phyloP scores from a whole-genome alignment of 2,888 invertebrate genomes.

The Drosophila conformis region DNA sequence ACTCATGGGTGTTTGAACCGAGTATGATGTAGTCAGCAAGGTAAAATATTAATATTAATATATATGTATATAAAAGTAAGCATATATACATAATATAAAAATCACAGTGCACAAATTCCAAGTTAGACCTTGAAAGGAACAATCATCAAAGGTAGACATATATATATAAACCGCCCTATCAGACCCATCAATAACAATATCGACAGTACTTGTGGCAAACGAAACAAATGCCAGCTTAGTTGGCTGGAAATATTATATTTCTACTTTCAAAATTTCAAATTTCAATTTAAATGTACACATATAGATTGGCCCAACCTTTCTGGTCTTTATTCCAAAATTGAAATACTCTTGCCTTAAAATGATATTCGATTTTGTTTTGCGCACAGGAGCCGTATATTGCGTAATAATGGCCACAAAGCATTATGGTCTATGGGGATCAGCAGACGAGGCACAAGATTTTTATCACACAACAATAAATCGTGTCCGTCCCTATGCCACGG shows the following conservation, averaged over 20 bases:
- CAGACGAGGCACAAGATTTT: slow-evolving; percentile 40
- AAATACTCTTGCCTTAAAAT: slow-evolving; percentile 21
- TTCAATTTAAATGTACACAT: neutral
- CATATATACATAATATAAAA: neutral
- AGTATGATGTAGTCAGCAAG: slow-evolving; percentile 6
- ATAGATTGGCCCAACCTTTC: neutral
- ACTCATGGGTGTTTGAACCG: slow-evolving; percentile 30
- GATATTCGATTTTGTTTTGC: slow-evolving; percentile 48
- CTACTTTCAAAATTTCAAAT: slow-evolving; percentile 42
- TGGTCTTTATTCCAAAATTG: neutral
- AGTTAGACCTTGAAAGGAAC: neutral
- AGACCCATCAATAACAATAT: slow-evolving; percentile 58
- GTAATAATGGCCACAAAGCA: slow-evolving; percentile 54
- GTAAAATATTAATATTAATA: neutral
- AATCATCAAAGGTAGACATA: neutral
- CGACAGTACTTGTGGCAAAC: slow-evolving; percentile 58
- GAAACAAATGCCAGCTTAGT: slow-evolving; percentile 22
- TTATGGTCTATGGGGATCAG: slow-evolving; percentile 55
- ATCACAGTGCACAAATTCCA: neutral
- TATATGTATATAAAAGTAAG: neutral
- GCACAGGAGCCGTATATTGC: slow-evolving; percentile 56
- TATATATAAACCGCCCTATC: neutral
- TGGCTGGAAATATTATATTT: neutral
- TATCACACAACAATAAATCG: slow-evolving; percentile 31
- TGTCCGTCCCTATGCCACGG: slow-evolving; percentile 42